Evolutionary conservation across 2,888 invertebrate species (phyloP).

Genomic region (Tenthredo scrophulariae): DNA sequence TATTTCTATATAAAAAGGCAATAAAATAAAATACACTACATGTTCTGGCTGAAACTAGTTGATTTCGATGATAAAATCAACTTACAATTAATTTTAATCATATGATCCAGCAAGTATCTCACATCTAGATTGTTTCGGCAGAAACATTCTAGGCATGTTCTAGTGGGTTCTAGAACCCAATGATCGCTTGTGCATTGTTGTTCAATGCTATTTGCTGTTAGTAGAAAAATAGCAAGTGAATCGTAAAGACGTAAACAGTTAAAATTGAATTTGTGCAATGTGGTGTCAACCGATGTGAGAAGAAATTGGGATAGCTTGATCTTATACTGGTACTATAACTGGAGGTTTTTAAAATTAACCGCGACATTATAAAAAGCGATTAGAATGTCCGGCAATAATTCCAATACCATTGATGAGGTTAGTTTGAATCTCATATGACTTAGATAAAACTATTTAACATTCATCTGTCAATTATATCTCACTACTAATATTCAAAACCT

Average conservation of each 20-base stretch:
- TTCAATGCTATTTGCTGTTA: neutral
- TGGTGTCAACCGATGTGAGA: neutral
- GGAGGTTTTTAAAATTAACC: neutral
- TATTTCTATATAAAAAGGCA: neutral
- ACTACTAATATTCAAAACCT: neutral
- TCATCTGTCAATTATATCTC: neutral
- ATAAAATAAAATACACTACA: neutral
- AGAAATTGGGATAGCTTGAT: neutral
- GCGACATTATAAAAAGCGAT: constrained; percentile 8
- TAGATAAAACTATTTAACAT: neutral
- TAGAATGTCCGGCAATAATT: constrained; percentile 38
- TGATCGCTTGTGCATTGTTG: neutral
- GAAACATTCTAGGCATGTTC: neutral
- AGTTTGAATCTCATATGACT: neutral
- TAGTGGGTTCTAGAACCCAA: constrained; percentile 29
- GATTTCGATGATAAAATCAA: neutral
- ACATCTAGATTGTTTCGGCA: neutral
- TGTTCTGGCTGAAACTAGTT: neutral
- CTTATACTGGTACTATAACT: neutral
- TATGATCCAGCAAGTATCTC: neutral
- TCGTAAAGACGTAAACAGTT: neutral
- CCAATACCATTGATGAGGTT: constrained; percentile 27
- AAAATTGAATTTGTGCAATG: neutral
- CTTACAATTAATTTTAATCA: neutral
- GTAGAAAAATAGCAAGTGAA: neutral